phyloP scores from a whole-genome alignment of 2,888 invertebrate genomes.

The Graphium colonna region DNA sequence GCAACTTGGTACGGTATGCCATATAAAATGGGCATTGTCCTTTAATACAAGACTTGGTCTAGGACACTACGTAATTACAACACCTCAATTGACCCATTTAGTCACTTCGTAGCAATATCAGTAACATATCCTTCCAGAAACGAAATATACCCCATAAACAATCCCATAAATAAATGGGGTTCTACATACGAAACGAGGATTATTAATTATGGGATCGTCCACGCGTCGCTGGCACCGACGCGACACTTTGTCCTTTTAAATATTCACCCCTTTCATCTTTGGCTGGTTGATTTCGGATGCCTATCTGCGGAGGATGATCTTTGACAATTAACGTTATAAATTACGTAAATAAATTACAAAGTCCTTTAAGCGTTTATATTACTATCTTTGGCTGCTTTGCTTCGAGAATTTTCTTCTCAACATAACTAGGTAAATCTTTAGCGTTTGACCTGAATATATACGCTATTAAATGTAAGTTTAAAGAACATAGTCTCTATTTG shows the following conservation, averaged over 20 bases:
- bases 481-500: too few species aligned
- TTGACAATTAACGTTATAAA: conserved; percentile 53
- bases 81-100: too few species aligned
- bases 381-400: too few species aligned
- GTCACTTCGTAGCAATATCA: background rate
- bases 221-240: conserved; percentile 64
- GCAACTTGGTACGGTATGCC: too few species aligned
- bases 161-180: conserved; percentile 20
- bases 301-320: conserved; percentile 54
- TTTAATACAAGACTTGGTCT: too few species aligned
- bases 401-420: conserved; percentile 2
- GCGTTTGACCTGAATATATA: too few species aligned
- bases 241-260: conserved; percentile 51
- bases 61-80: too few species aligned
- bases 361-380: too few species aligned
- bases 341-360: conserved; percentile 27
- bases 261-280: conserved; percentile 67
- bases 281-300: conserved; percentile 72
- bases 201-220: conserved; percentile 74
- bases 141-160: conserved; percentile 2
- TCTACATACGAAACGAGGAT: conserved; percentile 35
- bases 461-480: too few species aligned
- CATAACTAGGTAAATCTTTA: too few species aligned
- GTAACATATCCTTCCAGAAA: background rate
- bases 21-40: too few species aligned